Evolutionary conservation across 2,888 invertebrate genomes (phyloP).

Genomic region (Orthosia incerta): DNA sequence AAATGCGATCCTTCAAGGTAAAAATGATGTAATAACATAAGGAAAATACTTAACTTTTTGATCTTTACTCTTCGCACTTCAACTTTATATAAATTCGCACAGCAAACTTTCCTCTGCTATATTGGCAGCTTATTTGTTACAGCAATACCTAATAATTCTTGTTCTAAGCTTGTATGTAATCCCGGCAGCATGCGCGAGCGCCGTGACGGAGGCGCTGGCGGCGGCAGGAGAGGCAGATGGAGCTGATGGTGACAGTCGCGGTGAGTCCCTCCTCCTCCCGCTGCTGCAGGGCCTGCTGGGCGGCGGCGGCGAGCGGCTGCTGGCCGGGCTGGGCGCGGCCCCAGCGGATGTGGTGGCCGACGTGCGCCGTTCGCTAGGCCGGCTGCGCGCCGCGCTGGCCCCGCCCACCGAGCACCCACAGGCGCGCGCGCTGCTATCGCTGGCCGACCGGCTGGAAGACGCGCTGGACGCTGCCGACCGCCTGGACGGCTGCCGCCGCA

Average conservation of each 20-base stretch:
- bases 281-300: constrained; percentile 93
- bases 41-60: constrained; percentile 8
- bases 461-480: constrained; percentile 86
- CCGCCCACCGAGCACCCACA: constrained; percentile 88
- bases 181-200: constrained; percentile 85
- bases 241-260: constrained; percentile 86
- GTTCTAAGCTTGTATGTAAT: constrained; percentile 8
- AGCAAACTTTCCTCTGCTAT: neutral
- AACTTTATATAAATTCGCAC: neutral
- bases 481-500: constrained; percentile 83
- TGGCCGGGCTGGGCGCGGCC: constrained; percentile 85
- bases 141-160: neutral
- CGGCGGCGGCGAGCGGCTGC: constrained; percentile 84
- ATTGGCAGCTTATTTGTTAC: neutral
- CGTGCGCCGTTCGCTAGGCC: constrained; percentile 94
- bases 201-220: constrained; percentile 86
- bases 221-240: constrained; percentile 78
- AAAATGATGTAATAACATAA: neutral
- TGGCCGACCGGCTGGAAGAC: constrained; percentile 93
- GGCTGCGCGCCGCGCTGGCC: constrained; percentile 94
- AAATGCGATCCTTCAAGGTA: constrained; percentile 22
- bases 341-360: constrained; percentile 93
- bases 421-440: constrained; percentile 92
- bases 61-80: neutral
- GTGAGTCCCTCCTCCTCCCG: constrained; percentile 94